Conservation (phyloP, 2,113 vertebrate species). For the Pygoscelis antarcticus region DNA sequence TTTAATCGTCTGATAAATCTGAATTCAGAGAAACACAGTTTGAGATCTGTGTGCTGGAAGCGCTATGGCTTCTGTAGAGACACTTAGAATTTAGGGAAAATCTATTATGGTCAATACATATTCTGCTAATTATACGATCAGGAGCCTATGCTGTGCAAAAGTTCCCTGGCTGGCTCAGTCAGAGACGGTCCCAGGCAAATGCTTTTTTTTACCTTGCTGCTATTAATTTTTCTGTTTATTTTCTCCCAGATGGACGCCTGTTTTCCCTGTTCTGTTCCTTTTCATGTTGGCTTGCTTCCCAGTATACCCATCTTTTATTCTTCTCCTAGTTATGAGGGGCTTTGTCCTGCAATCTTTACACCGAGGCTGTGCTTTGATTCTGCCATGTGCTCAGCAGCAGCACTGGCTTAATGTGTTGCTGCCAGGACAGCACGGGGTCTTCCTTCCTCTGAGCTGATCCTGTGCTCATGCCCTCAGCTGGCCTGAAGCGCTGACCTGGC, state of each 20-base stretch:
- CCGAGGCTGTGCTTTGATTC: background rate
- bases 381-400: background rate
- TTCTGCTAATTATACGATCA: background rate
- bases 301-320: background rate
- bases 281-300: background rate
- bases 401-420: background rate
- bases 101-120: background rate
- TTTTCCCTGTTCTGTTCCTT: background rate
- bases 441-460: background rate
- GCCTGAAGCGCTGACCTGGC: background rate
- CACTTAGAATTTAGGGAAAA: background rate
- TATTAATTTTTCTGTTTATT: background rate
- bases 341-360: background rate
- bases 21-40: background rate
- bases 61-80: background rate
- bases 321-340: background rate
- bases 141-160: background rate
- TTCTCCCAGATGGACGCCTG: background rate
- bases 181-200: background rate
- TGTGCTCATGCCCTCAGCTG: background rate
- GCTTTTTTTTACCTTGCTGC: background rate
- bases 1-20: background rate
- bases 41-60: background rate
- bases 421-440: rapidly evolving
- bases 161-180: background rate